A percentile compares a stretch with the other conserved stretches of the same genome.
Conservation (phyloP, 2,797 vertebrate genomes). For the Tokudaia tokunoshimensis region DNA sequence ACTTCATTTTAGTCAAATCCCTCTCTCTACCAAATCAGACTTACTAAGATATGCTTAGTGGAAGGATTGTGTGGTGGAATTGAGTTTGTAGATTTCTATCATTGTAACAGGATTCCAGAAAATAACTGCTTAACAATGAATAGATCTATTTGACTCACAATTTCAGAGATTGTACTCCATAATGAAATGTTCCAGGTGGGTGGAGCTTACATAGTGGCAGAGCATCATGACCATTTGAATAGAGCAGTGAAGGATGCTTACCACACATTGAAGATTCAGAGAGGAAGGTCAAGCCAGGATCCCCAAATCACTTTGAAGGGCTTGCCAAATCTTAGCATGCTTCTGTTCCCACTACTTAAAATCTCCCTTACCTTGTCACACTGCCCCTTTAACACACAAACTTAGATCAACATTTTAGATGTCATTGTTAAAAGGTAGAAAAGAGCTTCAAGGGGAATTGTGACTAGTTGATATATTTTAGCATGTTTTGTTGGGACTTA, state of each 20-base stretch:
- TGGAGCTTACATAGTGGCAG: not conserved
- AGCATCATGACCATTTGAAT: not conserved
- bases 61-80: not conserved
- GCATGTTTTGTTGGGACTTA: not conserved
- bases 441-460: not conserved
- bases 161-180: no score
- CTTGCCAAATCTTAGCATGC: not conserved
- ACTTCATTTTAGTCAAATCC: not conserved
- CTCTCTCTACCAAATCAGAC: not conserved
- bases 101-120: not conserved
- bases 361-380: not conserved
- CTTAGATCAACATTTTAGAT: no score
- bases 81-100: not conserved
- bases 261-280: not conserved
- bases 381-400: accelerated
- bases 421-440: not conserved
- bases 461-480: not conserved
- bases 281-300: no score
- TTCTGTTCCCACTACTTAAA: not conserved
- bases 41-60: not conserved
- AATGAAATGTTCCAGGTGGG: not conserved
- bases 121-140: not conserved
- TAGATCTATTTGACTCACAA: no score
- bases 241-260: not conserved
- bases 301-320: not conserved